A percentile compares a stretch with the other conserved stretches of the same genome.
Conservation (phyloP, 2,797 vertebrate genomes). For the Sphenodon punctatus region DNA sequence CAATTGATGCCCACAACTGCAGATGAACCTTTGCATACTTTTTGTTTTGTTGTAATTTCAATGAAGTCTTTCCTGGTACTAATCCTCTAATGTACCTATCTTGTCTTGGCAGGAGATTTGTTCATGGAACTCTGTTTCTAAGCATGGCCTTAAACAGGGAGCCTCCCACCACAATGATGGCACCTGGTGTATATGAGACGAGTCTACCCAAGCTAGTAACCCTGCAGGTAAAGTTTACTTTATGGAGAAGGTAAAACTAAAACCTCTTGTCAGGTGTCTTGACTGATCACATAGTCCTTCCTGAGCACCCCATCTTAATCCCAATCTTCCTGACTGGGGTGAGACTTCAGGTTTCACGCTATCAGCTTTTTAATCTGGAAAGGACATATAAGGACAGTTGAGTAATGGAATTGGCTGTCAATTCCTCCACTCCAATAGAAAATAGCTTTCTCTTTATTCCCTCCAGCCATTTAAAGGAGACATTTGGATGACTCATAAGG, state of each 20-base stretch:
- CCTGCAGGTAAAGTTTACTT: conserved; percentile 63
- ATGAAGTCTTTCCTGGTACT: accelerated
- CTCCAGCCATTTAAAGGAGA: no score
- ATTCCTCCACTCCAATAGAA: no score
- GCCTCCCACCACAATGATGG: conserved; percentile 28
- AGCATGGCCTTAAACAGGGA: conserved; percentile 30
- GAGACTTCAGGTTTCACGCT: no score
- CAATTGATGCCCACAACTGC: no score
- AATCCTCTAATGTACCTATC: background rate
- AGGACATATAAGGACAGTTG: background rate
- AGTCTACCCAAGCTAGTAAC: conserved; percentile 54
- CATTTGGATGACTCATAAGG: no score
- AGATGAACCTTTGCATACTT: no score
- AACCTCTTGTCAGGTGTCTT: background rate
- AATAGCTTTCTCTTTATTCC: no score
- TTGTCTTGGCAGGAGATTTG: conserved; percentile 47
- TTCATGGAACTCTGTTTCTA: conserved; percentile 44
- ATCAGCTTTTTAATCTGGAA: background rate
- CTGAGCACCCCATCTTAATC: background rate
- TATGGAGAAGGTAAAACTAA: accelerated
- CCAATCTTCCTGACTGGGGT: accelerated
- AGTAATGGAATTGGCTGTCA: no score
- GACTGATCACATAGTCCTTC: background rate
- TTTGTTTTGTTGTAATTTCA: background rate
- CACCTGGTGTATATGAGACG: conserved; percentile 57